These are phyloP conservation scores for Hippocampus mohnikei DNA, from an alignment of 2,113 vertebrate genomes.

Conservation along the genomic window DNA sequence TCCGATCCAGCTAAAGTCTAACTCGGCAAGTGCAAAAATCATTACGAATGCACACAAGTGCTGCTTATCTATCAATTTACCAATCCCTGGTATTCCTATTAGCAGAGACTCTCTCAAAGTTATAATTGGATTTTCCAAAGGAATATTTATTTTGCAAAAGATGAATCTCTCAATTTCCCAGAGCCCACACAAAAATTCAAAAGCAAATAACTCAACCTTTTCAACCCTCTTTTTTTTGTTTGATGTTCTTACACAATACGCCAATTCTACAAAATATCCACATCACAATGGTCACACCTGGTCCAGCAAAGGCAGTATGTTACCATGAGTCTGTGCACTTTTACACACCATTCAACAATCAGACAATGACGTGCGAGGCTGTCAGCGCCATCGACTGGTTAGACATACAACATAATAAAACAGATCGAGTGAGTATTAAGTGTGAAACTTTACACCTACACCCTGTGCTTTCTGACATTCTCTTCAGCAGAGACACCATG, in stretches of 20 bases:
- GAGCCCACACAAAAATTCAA: background rate
- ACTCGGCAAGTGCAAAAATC: background rate
- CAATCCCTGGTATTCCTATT: background rate
- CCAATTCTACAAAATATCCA: background rate
- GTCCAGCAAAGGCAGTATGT: background rate
- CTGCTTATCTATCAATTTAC: background rate
- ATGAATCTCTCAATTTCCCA: background rate
- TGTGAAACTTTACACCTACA: background rate
- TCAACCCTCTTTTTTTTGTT: background rate
- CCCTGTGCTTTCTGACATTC: background rate
- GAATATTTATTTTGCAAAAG: background rate
- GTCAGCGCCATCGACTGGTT: background rate
- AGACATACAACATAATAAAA: background rate
- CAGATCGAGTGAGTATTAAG: background rate
- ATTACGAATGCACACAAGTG: background rate
- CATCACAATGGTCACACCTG: background rate
- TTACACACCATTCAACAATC: background rate
- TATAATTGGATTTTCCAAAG: background rate
- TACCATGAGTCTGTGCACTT: background rate
- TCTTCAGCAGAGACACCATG: background rate
- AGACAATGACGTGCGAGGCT: background rate
- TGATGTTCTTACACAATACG: background rate
- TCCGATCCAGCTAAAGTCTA: slow-evolving; percentile 25
- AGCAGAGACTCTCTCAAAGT: background rate
- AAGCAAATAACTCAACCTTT: slow-evolving; percentile 6